Evolutionary conservation across 2,113 vertebrate genomes (phyloP).

Genomic region (Piprites chloris): DNA sequence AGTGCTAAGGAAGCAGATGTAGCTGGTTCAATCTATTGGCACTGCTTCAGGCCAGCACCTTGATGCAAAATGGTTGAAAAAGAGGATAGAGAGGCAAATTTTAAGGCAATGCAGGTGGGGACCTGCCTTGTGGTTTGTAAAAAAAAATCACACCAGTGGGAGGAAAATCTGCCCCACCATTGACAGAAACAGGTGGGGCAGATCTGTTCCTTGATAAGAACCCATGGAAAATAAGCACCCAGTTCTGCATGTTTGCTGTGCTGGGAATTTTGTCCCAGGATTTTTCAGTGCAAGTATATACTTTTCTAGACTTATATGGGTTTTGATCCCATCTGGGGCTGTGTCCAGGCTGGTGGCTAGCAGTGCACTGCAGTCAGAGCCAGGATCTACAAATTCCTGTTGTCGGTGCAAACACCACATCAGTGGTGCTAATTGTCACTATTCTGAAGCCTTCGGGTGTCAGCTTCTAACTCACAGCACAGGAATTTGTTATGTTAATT

Average conservation of each 20-base stretch:
- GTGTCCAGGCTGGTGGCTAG: neutral
- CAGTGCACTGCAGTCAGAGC: neutral
- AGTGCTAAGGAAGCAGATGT: neutral
- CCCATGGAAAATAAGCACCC: neutral
- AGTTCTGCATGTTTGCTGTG: fast-evolving
- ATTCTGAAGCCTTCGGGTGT: neutral
- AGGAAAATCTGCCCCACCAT: neutral
- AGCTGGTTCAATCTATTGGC: neutral
- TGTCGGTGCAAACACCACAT: neutral
- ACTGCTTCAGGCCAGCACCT: neutral
- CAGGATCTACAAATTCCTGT: neutral
- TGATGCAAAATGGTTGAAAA: neutral
- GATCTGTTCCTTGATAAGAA: neutral
- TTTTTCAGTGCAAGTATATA: neutral
- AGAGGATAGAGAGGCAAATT: neutral
- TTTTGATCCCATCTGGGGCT: neutral
- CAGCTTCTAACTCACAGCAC: neutral
- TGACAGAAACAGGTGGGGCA: neutral
- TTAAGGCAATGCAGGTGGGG: neutral
- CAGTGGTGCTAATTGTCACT: constrained; percentile 1
- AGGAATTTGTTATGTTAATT: constrained; percentile 28
- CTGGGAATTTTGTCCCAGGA: neutral
- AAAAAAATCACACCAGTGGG: neutral
- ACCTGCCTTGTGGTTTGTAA: neutral
- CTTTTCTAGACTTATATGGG: neutral